These are phyloP conservation scores for Pristionchus japonicus DNA, from an alignment of 2,888 invertebrate genomes.

Conservation along the genomic window DNA sequence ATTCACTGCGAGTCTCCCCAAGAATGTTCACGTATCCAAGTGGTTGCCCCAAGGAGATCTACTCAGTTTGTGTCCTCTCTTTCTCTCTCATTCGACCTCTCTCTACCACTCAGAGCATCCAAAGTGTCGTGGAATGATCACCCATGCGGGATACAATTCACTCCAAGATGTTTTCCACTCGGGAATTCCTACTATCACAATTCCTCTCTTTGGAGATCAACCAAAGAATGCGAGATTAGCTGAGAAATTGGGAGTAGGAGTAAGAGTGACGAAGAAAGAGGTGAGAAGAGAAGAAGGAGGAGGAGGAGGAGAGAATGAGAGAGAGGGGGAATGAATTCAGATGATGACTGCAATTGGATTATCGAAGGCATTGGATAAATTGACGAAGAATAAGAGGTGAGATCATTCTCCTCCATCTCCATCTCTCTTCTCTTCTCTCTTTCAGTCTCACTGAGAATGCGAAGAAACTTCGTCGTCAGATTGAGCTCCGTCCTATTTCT, in stretches of 20 bases:
- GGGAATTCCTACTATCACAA: slow-evolving; percentile 49
- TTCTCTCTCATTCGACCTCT: not conserved
- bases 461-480: not conserved
- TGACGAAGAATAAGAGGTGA: slow-evolving; percentile 12
- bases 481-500: slow-evolving; percentile 35
- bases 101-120: slow-evolving; percentile 30
- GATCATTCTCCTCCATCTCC: not conserved
- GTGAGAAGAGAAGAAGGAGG: no score
- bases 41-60: slow-evolving; percentile 53
- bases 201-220: slow-evolving; percentile 53
- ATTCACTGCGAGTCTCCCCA: slow-evolving; percentile 35
- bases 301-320: slow-evolving; percentile 10
- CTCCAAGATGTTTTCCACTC: slow-evolving; percentile 51
- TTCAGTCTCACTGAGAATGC: slow-evolving; percentile 29
- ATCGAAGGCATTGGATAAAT: not conserved
- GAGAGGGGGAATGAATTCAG: not conserved
- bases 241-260: slow-evolving; percentile 50
- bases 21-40: slow-evolving; percentile 48
- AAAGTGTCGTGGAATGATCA: slow-evolving; percentile 48
- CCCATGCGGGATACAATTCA: slow-evolving; percentile 52
- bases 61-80: slow-evolving; percentile 7
- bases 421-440: no score
- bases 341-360: not conserved
- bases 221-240: slow-evolving; percentile 51
- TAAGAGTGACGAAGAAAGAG: slow-evolving; percentile 47